Conservation (phyloP, 2,797 vertebrate species). For the Botia kubotai region DNA sequence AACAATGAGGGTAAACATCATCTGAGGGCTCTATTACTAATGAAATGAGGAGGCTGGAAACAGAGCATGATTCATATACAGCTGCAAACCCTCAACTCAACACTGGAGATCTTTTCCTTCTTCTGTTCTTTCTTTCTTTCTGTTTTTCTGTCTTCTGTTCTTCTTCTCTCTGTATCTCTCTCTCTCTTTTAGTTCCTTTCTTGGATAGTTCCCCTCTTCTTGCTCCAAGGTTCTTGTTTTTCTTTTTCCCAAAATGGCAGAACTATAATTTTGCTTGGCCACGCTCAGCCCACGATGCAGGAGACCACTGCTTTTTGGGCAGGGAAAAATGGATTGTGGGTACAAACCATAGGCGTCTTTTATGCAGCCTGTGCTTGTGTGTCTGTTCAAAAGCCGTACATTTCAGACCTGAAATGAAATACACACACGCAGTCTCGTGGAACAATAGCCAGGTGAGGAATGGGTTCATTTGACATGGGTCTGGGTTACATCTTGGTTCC, state of each 20-base stretch:
- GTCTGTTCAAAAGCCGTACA: constrained; percentile 61
- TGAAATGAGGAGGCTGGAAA: constrained; percentile 19
- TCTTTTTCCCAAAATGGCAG: constrained; percentile 36
- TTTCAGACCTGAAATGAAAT: constrained; percentile 45
- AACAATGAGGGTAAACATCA: constrained; percentile 25
- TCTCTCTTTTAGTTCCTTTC: not conserved
- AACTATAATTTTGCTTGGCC: constrained; percentile 51
- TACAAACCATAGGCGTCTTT: constrained; percentile 64
- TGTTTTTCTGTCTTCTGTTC: not conserved
- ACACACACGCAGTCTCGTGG: not conserved
- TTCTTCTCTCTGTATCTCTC: not conserved
- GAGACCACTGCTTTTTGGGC: constrained; percentile 61
- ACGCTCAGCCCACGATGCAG: constrained; percentile 27
- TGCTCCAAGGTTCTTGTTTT: constrained; percentile 40
- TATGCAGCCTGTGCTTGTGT: constrained; percentile 49
- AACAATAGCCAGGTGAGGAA: not conserved
- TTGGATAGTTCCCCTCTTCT: not conserved
- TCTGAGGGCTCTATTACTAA: not conserved
- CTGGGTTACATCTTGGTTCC: not conserved
- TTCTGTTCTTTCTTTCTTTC: not conserved
- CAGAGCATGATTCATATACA: not conserved
- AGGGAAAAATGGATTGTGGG: constrained; percentile 63
- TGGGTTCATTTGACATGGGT: not conserved
- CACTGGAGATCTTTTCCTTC: not conserved
- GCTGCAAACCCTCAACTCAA: not conserved